These are phyloP conservation scores for Tetramorium alpestre DNA, from an alignment of 1,140 invertebrate species.

Conservation along the genomic window DNA sequence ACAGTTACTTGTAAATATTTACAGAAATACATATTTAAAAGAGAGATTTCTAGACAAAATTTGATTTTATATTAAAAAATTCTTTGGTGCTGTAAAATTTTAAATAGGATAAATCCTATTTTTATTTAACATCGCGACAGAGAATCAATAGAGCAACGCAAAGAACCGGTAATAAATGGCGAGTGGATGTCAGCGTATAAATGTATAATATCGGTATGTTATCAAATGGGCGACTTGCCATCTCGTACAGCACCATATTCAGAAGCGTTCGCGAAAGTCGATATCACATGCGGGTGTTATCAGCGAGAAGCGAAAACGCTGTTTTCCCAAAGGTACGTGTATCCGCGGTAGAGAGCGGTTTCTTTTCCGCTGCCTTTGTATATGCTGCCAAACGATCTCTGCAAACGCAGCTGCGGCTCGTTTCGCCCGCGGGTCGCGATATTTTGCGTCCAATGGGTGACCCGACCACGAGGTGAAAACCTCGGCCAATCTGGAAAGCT, in stretches of 20 bases:
- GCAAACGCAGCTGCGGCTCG: constrained; percentile 46
- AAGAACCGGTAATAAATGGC: neutral
- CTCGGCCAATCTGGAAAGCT: neutral
- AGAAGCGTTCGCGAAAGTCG: constrained; percentile 9
- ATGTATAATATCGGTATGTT: constrained; percentile 13
- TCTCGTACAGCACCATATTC: constrained; percentile 1
- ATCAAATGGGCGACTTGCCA: constrained; percentile 19
- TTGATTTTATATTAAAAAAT: neutral
- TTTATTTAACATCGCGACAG: neutral
- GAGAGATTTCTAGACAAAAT: neutral
- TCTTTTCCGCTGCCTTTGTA: constrained; percentile 54
- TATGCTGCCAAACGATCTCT: constrained; percentile 42
- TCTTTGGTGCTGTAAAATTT: neutral
- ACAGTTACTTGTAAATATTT: neutral
- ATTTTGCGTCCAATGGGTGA: constrained; percentile 52
- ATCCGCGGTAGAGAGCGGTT: constrained; percentile 44
- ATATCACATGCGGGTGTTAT: constrained; percentile 18
- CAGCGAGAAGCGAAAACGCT: constrained; percentile 16
- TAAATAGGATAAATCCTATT: neutral
- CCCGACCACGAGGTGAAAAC: constrained; percentile 19
- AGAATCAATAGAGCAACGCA: neutral
- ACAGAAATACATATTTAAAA: neutral
- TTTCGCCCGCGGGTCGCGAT: constrained; percentile 52
- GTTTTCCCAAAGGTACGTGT: constrained; percentile 46
- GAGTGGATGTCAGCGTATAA: neutral